Evolutionary conservation across 1,140 invertebrate species (phyloP).

Genomic region (Drosophila funebris): DNA sequence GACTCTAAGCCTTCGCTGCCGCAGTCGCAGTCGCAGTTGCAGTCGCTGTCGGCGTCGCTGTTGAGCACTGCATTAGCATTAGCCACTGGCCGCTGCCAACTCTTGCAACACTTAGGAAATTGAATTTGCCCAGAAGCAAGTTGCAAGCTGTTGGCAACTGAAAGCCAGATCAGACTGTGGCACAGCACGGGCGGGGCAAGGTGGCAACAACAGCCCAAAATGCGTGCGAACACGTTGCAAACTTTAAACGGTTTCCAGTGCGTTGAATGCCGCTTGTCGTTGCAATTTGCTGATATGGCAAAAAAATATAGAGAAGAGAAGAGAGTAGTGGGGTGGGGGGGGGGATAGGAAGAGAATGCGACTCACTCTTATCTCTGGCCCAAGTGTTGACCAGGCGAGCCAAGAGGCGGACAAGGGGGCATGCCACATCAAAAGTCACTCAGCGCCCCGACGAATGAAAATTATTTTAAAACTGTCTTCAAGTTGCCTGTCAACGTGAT

Average conservation of each 20-base stretch:
- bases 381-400: background rate
- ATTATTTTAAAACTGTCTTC: constrained; percentile 74
- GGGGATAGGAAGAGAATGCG: constrained; percentile 1
- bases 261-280: constrained; percentile 54
- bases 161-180: background rate
- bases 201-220: constrained; percentile 15
- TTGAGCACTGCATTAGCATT: constrained; percentile 30
- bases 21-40: background rate
- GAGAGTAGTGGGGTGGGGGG: background rate
- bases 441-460: constrained; percentile 38
- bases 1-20: background rate
- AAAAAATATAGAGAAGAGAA: background rate
- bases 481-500: constrained; percentile 52
- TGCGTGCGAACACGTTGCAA: constrained; percentile 56
- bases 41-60: background rate
- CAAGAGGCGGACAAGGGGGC: background rate
- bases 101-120: constrained; percentile 46
- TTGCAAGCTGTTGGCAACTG: constrained; percentile 16
- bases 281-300: constrained; percentile 72
- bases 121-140: constrained; percentile 38
- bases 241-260: constrained; percentile 55
- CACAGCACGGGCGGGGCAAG: background rate
- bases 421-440: constrained; percentile 70
- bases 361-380: constrained; percentile 7
- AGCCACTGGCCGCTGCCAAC: constrained; percentile 16